Evolutionary conservation across 2,797 vertebrate genomes (phyloP).

Genomic region (Nannoperca obscura): DNA sequence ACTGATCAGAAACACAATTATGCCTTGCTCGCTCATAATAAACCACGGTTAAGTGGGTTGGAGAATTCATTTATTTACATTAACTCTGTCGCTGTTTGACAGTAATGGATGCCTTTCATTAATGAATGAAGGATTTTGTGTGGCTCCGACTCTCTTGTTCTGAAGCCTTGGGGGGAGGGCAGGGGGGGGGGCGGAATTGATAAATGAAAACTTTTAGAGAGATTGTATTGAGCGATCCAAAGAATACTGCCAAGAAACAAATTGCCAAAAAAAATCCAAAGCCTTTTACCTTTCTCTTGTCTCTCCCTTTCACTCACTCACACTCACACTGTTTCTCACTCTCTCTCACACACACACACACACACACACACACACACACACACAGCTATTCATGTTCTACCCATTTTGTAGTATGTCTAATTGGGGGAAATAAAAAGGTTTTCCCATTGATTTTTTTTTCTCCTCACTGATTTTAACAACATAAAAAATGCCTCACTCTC

Average conservation of each 20-base stretch:
- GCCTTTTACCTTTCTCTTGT: constrained; percentile 27
- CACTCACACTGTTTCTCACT: not conserved
- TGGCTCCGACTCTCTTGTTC: constrained; percentile 55
- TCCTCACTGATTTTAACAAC: constrained; percentile 36
- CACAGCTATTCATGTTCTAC: constrained; percentile 22
- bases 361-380: not conserved
- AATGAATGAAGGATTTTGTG: constrained; percentile 77
- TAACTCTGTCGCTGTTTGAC: constrained; percentile 77
- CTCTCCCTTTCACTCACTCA: not conserved
- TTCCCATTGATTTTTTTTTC: constrained; percentile 53
- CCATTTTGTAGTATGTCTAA: constrained; percentile 52
- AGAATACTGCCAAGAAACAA: constrained; percentile 71
- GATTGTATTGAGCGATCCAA: constrained; percentile 76
- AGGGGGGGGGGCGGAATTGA: constrained; percentile 60
- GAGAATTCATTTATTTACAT: constrained; percentile 88
- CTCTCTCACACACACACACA: not conserved
- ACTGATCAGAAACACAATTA: constrained; percentile 86
- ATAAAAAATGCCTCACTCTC: constrained; percentile 41
- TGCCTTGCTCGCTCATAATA: constrained; percentile 84
- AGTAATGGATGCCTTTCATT: constrained; percentile 86
- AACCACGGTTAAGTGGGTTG: constrained; percentile 83
- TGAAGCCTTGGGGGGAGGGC: constrained; percentile 33
- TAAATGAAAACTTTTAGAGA: constrained; percentile 82
- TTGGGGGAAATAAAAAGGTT: constrained; percentile 62
- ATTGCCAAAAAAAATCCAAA: constrained; percentile 58